A percentile compares a stretch with the other conserved stretches of the same genome.
Evolutionary conservation across 2,797 vertebrate genomes (phyloP).

Genomic region (Lepilemur septentrionalis): DNA sequence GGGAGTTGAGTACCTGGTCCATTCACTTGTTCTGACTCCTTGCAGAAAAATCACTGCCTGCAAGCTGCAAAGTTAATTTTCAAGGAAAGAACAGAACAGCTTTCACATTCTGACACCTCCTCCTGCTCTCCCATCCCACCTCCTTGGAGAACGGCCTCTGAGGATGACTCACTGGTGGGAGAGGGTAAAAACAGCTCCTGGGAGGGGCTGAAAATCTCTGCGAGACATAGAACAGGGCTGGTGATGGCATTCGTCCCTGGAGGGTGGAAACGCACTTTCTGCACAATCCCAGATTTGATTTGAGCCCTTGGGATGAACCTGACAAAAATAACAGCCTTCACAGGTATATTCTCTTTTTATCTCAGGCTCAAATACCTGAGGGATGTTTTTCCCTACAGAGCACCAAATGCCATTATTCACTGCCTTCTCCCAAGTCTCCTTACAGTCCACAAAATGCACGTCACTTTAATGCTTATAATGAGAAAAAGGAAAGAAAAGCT

Average conservation of each 20-base stretch:
- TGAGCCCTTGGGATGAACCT: background rate
- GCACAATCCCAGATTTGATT: background rate
- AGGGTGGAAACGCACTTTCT: background rate
- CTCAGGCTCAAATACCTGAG: background rate
- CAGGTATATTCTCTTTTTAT: background rate
- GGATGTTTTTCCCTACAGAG: background rate
- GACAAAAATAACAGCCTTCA: background rate
- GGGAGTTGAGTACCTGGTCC: background rate
- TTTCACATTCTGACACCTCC: constrained; percentile 54
- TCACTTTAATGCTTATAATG: background rate
- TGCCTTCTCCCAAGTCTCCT: background rate
- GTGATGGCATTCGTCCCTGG: background rate
- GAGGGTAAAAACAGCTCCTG: background rate
- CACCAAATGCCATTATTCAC: background rate
- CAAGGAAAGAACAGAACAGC: constrained; percentile 45
- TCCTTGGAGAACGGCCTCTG: constrained; percentile 33
- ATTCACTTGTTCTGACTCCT: background rate
- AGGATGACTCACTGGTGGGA: constrained; percentile 37
- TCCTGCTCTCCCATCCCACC: constrained; percentile 31
- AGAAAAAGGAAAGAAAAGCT: background rate
- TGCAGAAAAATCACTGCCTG: background rate
- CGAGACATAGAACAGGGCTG: background rate
- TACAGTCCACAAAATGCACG: background rate
- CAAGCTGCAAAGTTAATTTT: constrained; percentile 33
- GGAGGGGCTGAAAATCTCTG: background rate